Evolutionary conservation across 92 coral and sea anemone genomes (phyloP).

Genomic region (Zoanthus sansibaricus): DNA sequence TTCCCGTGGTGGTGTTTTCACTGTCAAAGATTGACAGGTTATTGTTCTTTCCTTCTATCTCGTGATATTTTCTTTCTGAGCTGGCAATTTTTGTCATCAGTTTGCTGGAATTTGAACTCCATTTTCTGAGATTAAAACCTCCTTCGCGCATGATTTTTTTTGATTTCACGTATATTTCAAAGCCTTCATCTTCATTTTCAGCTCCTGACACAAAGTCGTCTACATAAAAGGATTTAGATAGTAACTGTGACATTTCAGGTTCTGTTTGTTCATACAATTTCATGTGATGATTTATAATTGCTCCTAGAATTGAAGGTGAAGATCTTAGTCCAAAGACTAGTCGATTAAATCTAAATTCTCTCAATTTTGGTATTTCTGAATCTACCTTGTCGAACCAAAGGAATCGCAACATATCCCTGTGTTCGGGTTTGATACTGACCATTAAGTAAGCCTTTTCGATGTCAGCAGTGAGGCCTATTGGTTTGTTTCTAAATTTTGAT

Average conservation of each 20-base stretch:
- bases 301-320: conserved; percentile 73
- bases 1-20: conserved; percentile 3
- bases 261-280: conserved; percentile 53
- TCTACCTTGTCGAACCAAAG: conserved; percentile 53
- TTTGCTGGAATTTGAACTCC: conserved; percentile 32
- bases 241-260: conserved; percentile 52
- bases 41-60: conserved; percentile 7
- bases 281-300: conserved; percentile 60
- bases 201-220: conserved; percentile 62
- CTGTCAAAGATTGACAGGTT: conserved; percentile 5
- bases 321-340: conserved; percentile 65
- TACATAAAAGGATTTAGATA: conserved; percentile 50
- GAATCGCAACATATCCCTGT: conserved; percentile 65
- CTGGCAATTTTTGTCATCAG: conserved; percentile 22
- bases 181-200: conserved; percentile 45
- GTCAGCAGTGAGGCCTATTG: conserved; percentile 50
- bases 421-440: conserved; percentile 58
- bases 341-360: conserved; percentile 52
- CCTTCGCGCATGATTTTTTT: conserved; percentile 40
- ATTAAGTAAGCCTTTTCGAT: conserved; percentile 60
- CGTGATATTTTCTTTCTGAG: conserved; percentile 4
- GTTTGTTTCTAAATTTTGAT: conserved; percentile 39
- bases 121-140: conserved; percentile 49
- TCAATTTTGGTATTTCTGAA: conserved; percentile 30
- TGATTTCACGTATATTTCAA: conserved; percentile 23